Base-by-base conservation (phyloP, 1,140 invertebrate genomes). In the Probaryconus sp. region DNA sequence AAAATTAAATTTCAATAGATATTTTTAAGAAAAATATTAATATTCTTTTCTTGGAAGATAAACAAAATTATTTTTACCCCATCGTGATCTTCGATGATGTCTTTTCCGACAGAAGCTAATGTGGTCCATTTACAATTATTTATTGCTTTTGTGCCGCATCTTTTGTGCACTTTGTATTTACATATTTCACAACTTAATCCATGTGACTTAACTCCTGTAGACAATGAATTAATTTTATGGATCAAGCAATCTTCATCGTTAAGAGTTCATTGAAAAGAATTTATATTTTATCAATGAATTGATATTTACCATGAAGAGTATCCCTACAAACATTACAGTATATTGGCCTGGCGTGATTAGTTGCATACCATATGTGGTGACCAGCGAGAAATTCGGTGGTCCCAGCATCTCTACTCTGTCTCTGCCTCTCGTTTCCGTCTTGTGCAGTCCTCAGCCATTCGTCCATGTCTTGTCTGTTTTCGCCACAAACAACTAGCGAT, bases 121-220 rank as follows among this genome's bases (percentile, higher is more conserved):
- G 96, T 97, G 56, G 96, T 98, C 97, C 97, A 99, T 85, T 99
- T 99, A 90, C 97, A 99, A 80, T 96, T 97, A 74, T 94, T 95
- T 78, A 95, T 93, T 45, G 96, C 95, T 86, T 97, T 95, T 26
- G 93, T 90, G 0, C 95, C 95, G 88, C 97, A 99, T 50, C 94
- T 88, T 87, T 98, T 98, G 88, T 98, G 97, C 18, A 96, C 94
- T 88, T 98, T 98, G 87, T 94, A 96, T 89, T 98, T 98, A 90
- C 97, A 99, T 5, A 98, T 93, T 89, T 98, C 97, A 88, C 97
- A 98, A 71, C 96, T 97, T 10, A 97, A 90, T 17, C 97, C 97
- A 84, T 98, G 95, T 28, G 95, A 96, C 1, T 95, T 96, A 11
- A 98, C 96, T 28, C 96, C 96, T 85, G 90, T 30, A 82, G 6